Evolutionary conservation across 2,888 invertebrate genomes (phyloP).

Genomic region (Branchellion lobata): DNA sequence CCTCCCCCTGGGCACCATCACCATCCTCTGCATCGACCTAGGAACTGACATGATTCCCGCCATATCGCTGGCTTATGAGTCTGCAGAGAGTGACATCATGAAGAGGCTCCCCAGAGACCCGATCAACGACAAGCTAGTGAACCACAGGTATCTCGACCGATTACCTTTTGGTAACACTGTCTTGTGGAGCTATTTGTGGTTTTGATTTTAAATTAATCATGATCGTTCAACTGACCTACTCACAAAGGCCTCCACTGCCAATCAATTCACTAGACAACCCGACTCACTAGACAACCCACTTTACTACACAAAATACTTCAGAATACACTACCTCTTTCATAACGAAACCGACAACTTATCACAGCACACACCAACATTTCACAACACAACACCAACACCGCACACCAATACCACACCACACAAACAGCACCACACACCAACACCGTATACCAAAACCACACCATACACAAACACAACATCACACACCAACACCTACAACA

Average conservation of each 20-base stretch:
- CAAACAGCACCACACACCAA: no score
- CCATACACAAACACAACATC: no score
- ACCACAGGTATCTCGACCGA: slow-evolving; percentile 64
- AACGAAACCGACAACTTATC: no score
- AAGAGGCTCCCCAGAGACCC: slow-evolving; percentile 85
- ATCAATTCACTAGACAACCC: not conserved
- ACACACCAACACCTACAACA: slow-evolving; percentile 17
- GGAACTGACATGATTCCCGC: slow-evolving; percentile 95
- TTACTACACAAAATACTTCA: no score
- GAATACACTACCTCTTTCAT: no score
- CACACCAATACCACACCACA: slow-evolving; percentile 8
- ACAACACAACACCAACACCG: not conserved
- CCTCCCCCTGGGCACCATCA: slow-evolving; percentile 88
- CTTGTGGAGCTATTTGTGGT: not conserved
- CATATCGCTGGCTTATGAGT: slow-evolving; percentile 71
- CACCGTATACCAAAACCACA: no score
- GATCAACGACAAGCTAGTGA: slow-evolving; percentile 81
- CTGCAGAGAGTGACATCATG: slow-evolving; percentile 81
- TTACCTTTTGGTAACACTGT: not conserved
- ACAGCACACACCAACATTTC: no score
- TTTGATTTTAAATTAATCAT: not conserved
- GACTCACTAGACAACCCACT: no score
- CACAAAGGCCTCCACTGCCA: not conserved
- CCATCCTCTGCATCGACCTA: slow-evolving; percentile 94
- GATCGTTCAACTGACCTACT: not conserved